phyloP scores from a whole-genome alignment of 2,113 vertebrate genomes.

The Tenrec ecaudatus region DNA sequence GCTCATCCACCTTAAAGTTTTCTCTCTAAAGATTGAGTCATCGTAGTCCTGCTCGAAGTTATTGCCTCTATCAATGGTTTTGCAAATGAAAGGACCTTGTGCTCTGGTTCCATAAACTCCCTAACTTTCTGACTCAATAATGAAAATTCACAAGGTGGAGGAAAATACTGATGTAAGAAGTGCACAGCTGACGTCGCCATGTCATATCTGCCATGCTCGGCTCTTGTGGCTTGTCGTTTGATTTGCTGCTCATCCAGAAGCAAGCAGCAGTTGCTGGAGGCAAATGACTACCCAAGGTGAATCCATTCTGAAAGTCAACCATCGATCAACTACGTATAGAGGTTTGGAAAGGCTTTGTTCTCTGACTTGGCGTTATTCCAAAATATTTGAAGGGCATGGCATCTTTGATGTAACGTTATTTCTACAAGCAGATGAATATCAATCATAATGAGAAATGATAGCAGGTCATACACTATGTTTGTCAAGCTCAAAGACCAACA shows the following conservation, averaged over 20 bases:
- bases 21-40: background rate
- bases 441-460: constrained; percentile 71
- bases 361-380: constrained; percentile 62
- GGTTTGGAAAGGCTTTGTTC: constrained; percentile 58
- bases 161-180: background rate
- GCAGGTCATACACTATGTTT: constrained; percentile 55
- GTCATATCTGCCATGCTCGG: background rate
- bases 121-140: too few relatives aligned
- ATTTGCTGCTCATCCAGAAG: constrained; percentile 43
- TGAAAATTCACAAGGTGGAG: background rate
- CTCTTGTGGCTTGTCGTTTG: constrained; percentile 8
- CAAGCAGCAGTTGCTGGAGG: constrained; percentile 39
- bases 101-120: background rate
- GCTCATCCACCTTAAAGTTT: background rate
- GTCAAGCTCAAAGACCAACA: constrained; percentile 59
- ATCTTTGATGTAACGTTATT: constrained; percentile 59
- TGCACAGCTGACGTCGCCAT: background rate
- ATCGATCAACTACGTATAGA: constrained; percentile 72
- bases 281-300: constrained; percentile 58
- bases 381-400: constrained; percentile 66
- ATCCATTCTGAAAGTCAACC: constrained; percentile 57
- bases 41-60: background rate
- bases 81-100: background rate
- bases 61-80: background rate
- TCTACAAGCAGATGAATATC: constrained; percentile 59